Conservation (phyloP, 1,140 invertebrate species). For the Penaeus indicus region DNA sequence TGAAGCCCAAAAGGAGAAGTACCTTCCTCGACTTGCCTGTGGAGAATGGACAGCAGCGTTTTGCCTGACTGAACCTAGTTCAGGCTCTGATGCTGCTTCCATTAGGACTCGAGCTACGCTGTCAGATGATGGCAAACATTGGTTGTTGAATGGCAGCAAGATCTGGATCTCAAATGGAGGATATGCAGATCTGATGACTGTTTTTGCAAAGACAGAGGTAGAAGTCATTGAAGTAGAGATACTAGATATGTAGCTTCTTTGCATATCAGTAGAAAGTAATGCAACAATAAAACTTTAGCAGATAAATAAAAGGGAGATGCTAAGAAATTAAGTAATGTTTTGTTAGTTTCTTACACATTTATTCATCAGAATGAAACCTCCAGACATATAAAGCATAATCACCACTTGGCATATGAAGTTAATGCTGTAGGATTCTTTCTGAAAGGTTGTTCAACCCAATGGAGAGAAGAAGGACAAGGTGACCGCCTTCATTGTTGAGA, state of each 20-base stretch:
- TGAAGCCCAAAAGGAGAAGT: slow-evolving; percentile 87
- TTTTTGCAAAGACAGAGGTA: slow-evolving; percentile 93
- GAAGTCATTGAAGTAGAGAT: slow-evolving; percentile 62
- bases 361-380: not conserved
- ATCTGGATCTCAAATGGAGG: slow-evolving; percentile 99
- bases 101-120: slow-evolving; percentile 86
- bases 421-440: not conserved
- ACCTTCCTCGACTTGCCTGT: slow-evolving; percentile 88
- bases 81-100: slow-evolving; percentile 92
- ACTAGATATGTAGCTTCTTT: too few relatives aligned
- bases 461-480: slow-evolving; percentile 73
- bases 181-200: slow-evolving; percentile 97
- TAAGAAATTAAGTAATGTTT: not conserved
- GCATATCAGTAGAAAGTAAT: too few relatives aligned
- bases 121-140: slow-evolving; percentile 91
- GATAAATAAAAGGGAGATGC: too few relatives aligned
- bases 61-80: slow-evolving; percentile 94
- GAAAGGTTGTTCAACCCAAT: slow-evolving; percentile 29
- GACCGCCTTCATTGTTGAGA: slow-evolving; percentile 97
- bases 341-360: not conserved
- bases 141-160: slow-evolving; percentile 95
- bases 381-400: not conserved
- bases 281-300: too few relatives aligned
- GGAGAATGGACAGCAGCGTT: slow-evolving; percentile 92
- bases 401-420: not conserved